A percentile compares a stretch with the other conserved stretches of the same genome.
Evolutionary conservation across 2,113 vertebrate genomes (phyloP).

Genomic region (sheep (Ovis aries)): ARS-UI_Ramb_v3.0 NC_056063.1:10813001-10813500

Average conservation of each 20-base stretch:
- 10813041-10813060: slow-evolving; percentile 63
- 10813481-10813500: slow-evolving; percentile 55
- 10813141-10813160: slow-evolving; percentile 54
- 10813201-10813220: slow-evolving; percentile 28
- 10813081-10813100: slow-evolving; percentile 48
- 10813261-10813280: slow-evolving; percentile 66
- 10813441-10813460: slow-evolving; percentile 14
- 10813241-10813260: slow-evolving; percentile 45
- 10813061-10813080: slow-evolving; percentile 52
- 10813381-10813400: slow-evolving; percentile 79
- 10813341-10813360: slow-evolving; percentile 74
- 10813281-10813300: slow-evolving; percentile 69
- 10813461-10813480: slow-evolving; percentile 69
- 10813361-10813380: slow-evolving; percentile 77
- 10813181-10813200: slow-evolving; percentile 67
- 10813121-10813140: slow-evolving; percentile 39
- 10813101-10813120: slow-evolving; percentile 46
- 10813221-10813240: neutral
- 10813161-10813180: neutral
- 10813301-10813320: slow-evolving; percentile 71
- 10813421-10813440: slow-evolving; percentile 71
- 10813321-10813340: slow-evolving; percentile 78
- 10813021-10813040: slow-evolving; percentile 76
- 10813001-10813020: slow-evolving; percentile 71
- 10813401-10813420: slow-evolving; percentile 77